Conservation (phyloP, 1,140 invertebrate species). For the Drosophila malerkotliana region DNA sequence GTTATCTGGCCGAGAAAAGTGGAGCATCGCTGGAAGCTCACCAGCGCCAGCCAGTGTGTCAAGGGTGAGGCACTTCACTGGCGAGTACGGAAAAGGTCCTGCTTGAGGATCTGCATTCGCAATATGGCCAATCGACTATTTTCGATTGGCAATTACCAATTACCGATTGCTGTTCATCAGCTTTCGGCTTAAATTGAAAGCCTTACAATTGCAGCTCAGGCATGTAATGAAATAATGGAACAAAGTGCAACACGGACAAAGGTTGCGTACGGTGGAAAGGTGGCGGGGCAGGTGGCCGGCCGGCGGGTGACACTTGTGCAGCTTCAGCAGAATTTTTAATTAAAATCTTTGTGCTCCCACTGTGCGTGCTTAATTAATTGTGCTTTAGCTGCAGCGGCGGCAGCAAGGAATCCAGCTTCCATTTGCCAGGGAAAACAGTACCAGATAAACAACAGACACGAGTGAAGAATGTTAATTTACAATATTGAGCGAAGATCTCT, state of each 20-base stretch:
- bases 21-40: conserved; percentile 19
- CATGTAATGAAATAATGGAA: conserved; percentile 79
- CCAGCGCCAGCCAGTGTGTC: conserved; percentile 52
- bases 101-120: conserved; percentile 9
- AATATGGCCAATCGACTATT: conserved; percentile 51
- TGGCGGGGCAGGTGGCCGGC: not conserved
- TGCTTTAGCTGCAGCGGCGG: conserved; percentile 53
- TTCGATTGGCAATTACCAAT: conserved; percentile 59
- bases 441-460: conserved; percentile 6
- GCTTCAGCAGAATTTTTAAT: conserved; percentile 77
- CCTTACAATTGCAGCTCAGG: conserved; percentile 73
- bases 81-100: not conserved
- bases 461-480: conserved; percentile 1
- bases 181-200: conserved; percentile 78
- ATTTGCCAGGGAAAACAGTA: conserved; percentile 1
- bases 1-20: conserved; percentile 62
- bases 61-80: conserved; percentile 41
- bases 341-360: conserved; percentile 66
- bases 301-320: conserved; percentile 52
- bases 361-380: conserved; percentile 76
- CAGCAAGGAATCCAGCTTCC: conserved; percentile 38
- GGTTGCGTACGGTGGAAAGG: conserved; percentile 1
- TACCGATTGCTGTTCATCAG: conserved; percentile 73
- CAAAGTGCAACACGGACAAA: conserved; percentile 50
- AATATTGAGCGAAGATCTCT: not conserved